phyloP scores from a whole-genome alignment of 2,113 vertebrate species.

The Clarias magur region DNA sequence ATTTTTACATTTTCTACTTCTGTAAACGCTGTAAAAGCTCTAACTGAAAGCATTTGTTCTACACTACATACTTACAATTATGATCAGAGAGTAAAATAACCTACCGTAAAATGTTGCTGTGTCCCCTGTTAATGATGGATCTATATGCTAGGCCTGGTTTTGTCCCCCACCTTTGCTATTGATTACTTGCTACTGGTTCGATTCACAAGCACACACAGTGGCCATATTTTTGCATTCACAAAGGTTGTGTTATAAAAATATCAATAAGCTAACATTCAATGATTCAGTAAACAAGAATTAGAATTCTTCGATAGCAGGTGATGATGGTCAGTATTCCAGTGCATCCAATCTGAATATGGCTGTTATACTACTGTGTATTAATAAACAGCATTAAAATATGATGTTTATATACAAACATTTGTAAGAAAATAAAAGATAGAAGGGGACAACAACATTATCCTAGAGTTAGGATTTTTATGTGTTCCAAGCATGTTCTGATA shows the following conservation, averaged over 20 bases:
- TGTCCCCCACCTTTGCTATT: background rate
- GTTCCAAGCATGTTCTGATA: background rate
- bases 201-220: background rate
- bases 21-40: too few species aligned
- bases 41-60: background rate
- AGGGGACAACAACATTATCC: background rate
- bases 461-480: background rate
- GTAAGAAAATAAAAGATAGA: background rate
- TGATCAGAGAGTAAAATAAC: background rate
- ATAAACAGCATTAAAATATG: too few species aligned
- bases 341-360: background rate
- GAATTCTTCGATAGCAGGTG: background rate
- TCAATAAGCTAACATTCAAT: background rate
- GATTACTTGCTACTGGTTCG: background rate
- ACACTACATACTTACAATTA: background rate
- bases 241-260: background rate
- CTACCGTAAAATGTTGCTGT: background rate
- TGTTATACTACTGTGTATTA: background rate
- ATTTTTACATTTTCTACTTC: background rate
- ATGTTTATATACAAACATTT: background rate
- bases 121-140: background rate
- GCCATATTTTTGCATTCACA: background rate
- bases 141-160: background rate
- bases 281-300: background rate
- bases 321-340: background rate